Base-by-base conservation (phyloP, 2,888 invertebrate genomes). In the Pyralis farinalis region DNA sequence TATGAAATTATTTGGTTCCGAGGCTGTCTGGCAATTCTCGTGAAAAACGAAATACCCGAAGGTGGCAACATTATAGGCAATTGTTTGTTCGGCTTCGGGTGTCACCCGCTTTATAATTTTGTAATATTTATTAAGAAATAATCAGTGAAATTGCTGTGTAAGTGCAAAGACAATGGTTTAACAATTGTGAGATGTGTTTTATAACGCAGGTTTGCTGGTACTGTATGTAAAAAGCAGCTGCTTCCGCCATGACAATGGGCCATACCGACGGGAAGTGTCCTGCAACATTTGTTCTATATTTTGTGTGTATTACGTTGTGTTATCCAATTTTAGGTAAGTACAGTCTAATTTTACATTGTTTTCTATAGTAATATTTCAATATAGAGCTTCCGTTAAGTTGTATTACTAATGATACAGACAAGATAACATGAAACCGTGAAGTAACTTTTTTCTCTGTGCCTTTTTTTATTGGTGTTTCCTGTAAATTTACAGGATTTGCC, bases 61-160 rank as follows among this genome's bases (percentile, higher is more conserved):
- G 40, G 28, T 71, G 65, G 71, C 53, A 80, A 75, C 72, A 70
- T 58, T 34, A 20, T 42, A 42, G 66, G 63, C 66, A 63, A 77
- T 86, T 86, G 85, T 84, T 86, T 84, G 87, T 85, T 82, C 87
- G 88, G 87, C 85, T 80, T 87, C 80, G 86, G 83, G 85, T 88
- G 87, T 84, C 85, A 87, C 79, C 81, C 79, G 81, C 75, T 71
- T 75, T 71, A 62, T 74, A 71, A 71, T 79, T 82, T 83, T 79
- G 63, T 70, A 69, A 67, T 72, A 78, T 71, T 67, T 78, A 66
- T 68, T n/a, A n/a, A 69, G 70, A 76, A 79, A 62, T 72, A 80
- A 61, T 71, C 68, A 69, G 72, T 78, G 70, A 60, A 79, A 68
- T 67, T 61, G 50, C 55, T 60, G 61, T 63, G 44, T 56, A 66